These are phyloP conservation scores for Anniella stebbinsi DNA, from an alignment of 2,797 vertebrate genomes.

Conservation along the genomic window DNA sequence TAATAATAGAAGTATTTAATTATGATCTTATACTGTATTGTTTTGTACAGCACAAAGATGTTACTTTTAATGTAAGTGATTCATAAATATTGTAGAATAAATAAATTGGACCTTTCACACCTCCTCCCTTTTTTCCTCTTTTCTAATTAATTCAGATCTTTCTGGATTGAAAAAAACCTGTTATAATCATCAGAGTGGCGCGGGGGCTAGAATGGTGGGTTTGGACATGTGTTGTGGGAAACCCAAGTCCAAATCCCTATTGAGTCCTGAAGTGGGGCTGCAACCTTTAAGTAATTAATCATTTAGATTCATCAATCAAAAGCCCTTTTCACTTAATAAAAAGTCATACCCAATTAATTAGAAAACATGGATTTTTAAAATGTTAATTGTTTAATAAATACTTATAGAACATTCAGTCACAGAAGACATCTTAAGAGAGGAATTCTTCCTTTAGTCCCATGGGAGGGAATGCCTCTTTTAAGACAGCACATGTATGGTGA, in stretches of 20 bases:
- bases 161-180: background rate
- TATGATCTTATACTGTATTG: too few relatives aligned
- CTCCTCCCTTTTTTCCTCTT: background rate
- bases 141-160: background rate
- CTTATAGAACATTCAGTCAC: background rate
- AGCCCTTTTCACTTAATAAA: background rate
- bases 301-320: slow-evolving; percentile 1
- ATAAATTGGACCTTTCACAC: background rate
- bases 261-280: background rate
- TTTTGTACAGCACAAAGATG: too few relatives aligned
- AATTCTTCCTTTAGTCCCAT: background rate
- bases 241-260: background rate
- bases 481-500: background rate
- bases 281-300: background rate
- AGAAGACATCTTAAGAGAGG: too few relatives aligned
- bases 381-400: background rate
- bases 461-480: background rate
- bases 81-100: too few relatives aligned
- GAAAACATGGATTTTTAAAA: background rate
- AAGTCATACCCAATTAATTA: slow-evolving; percentile 2
- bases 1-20: too few relatives aligned
- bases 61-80: too few relatives aligned
- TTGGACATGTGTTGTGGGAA: background rate
- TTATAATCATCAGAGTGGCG: background rate
- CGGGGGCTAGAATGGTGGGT: background rate